Percentiles rank a stretch among this genome's conserved stretches.
These are phyloP conservation scores for Cyprinodon tularosa DNA, from an alignment of 2,113 vertebrate species.

Conservation along the genomic window DNA sequence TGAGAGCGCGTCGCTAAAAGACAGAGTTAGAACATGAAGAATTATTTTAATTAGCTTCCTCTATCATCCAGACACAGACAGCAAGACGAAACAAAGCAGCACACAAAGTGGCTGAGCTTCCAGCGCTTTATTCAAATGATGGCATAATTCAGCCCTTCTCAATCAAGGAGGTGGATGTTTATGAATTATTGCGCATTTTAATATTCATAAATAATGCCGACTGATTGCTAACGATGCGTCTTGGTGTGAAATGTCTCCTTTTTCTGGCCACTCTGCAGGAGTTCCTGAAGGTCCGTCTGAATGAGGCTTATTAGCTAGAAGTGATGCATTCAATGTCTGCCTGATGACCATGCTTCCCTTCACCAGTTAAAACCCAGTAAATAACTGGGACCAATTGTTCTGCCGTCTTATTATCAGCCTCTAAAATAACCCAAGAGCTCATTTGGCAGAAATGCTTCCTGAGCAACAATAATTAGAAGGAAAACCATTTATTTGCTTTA, in stretches of 20 bases:
- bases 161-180: not conserved
- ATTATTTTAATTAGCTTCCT: conserved; percentile 27
- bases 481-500: not conserved
- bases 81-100: not conserved
- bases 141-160: conserved; percentile 6
- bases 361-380: no score
- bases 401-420: not conserved
- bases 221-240: not conserved
- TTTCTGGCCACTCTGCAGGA: not conserved
- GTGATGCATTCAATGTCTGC: not conserved
- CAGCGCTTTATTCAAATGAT: not conserved
- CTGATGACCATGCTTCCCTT: not conserved
- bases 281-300: not conserved
- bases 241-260: not conserved
- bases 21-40: conserved; percentile 15
- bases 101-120: not conserved
- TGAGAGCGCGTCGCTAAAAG: conserved; percentile 8
- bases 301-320: not conserved
- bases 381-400: no score
- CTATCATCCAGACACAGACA: conserved; percentile 1
- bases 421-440: not conserved
- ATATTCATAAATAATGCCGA: not conserved
- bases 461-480: not conserved
- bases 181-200: not conserved
- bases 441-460: not conserved